Evolutionary conservation across 1,140 invertebrate species (phyloP), one percentile per base, ranked within the genome.

Genomic region (Drosophila pruinosa): DNA sequence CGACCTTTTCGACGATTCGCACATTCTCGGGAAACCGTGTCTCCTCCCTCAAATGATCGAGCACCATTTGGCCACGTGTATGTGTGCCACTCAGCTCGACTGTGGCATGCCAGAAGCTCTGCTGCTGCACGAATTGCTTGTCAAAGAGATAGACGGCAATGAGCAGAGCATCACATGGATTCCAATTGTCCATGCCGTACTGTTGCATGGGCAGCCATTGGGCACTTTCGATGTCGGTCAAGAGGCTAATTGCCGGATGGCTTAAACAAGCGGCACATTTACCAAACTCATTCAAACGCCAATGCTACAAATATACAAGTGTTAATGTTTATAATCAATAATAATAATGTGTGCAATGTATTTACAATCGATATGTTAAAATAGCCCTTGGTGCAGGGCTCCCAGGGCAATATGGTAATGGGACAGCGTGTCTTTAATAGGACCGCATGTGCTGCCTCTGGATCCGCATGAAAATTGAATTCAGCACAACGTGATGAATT

Each of bases 391-490:
- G 93, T 73, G 65, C 93, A 94, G 1, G 93, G 91, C 89, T 95
- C 95, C 94, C 94, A 95, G 3, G 95, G 94, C 4, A 95, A 79
- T 24, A 95, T 89, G 67, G 91, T 92, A 2, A 95, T 91, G n/a
- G 93, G 94, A 65, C 93, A 94, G 48, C 72, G 77, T 3, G 92
- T 90, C 45, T 90, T 92, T 6, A 92, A 91, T 0, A 97, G 89
- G 8, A 96, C 93, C 31, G 96, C 94, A 80, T 94, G 92, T 0
- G 95, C 96, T 21, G 96, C 95, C 92, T 97, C 96, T 0, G 96
- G 95, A 92, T 97, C 96, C 14, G 90, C 89, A 53, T 93, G 93
- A 82, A 97, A 97, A 92, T 97, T 97, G 79, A 96, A 97, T 91
- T 97, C 96, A 5, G 95, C 95, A 39, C 93, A 92, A 0, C 93